A percentile compares a stretch with the other conserved stretches of the same genome.
Conservation (phyloP, 2,797 vertebrate genomes). For the Psittacula echo region DNA sequence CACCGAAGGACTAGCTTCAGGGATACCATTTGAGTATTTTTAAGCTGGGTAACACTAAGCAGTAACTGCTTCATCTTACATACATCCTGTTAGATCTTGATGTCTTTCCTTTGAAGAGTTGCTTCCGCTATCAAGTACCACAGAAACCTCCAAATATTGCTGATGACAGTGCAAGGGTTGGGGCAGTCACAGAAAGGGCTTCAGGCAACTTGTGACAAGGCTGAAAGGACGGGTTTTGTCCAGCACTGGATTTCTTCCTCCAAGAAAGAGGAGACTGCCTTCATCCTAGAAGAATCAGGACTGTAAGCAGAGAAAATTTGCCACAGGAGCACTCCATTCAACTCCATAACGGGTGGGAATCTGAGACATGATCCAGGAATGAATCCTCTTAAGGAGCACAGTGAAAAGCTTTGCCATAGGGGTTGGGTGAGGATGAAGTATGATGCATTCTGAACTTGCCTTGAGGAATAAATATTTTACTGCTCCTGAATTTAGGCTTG, state of each 20-base stretch:
- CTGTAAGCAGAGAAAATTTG: not conserved
- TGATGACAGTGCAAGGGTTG: not conserved
- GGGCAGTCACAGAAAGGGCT: not conserved
- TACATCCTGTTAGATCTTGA: not conserved
- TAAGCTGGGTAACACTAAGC: not conserved
- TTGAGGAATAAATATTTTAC: not conserved
- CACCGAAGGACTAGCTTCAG: not conserved
- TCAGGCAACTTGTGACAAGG: not conserved
- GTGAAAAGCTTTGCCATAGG: not conserved
- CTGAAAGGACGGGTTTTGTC: not conserved
- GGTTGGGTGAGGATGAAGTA: not conserved
- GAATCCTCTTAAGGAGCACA: not conserved
- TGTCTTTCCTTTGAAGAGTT: not conserved
- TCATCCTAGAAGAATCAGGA: not conserved
- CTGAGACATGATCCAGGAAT: rapidly evolving
- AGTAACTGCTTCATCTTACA: not conserved
- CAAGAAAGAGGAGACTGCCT: not conserved
- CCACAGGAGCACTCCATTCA: not conserved
- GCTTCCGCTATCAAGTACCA: not conserved
- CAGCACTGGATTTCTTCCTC: not conserved
- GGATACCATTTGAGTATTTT: not conserved
- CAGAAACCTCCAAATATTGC: not conserved
- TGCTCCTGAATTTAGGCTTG: not conserved
- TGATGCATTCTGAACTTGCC: not conserved
- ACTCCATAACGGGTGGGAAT: not conserved